Evolutionary conservation across 92 coral and sea anemone species (phyloP).

Genomic region (Scolanthus callimorphus): DNA sequence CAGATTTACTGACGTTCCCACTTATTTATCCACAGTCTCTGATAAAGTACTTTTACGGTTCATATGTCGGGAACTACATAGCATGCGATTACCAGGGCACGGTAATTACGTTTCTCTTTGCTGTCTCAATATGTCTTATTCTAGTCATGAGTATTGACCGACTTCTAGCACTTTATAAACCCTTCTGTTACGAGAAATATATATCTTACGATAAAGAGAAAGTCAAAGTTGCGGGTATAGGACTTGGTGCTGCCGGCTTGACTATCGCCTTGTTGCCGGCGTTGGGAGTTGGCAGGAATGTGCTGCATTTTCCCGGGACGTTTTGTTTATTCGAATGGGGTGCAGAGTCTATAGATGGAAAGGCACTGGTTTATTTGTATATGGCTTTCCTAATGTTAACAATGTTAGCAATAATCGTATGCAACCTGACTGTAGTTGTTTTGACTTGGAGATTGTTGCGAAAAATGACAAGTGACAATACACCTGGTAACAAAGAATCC

Average conservation of each 20-base stretch:
- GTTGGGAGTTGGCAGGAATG: slow-evolving; percentile 83
- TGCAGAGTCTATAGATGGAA: slow-evolving; percentile 68
- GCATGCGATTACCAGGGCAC: slow-evolving; percentile 92
- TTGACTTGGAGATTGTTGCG: slow-evolving; percentile 55
- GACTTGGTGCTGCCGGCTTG: slow-evolving; percentile 57
- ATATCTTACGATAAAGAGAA: slow-evolving; percentile 78
- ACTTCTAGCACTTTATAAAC: slow-evolving; percentile 69
- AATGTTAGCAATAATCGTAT: slow-evolving; percentile 56
- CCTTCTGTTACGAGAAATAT: slow-evolving; percentile 79
- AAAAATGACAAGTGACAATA: slow-evolving; percentile 14
- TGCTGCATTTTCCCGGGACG: slow-evolving; percentile 91
- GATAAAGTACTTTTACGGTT: slow-evolving; percentile 71
- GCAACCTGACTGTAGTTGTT: slow-evolving; percentile 67
- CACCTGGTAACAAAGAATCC: slow-evolving; percentile 20
- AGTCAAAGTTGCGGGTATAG: slow-evolving; percentile 57
- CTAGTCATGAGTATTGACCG: slow-evolving; percentile 88
- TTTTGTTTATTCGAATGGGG: slow-evolving; percentile 92
- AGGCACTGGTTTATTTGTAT: slow-evolving; percentile 60
- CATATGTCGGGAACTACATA: slow-evolving; percentile 68
- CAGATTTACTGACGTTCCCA: slow-evolving; percentile 75
- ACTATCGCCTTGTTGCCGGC: slow-evolving; percentile 77
- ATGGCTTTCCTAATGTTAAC: slow-evolving; percentile 56
- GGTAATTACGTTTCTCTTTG: slow-evolving; percentile 54
- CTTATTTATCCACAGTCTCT: slow-evolving; percentile 83
- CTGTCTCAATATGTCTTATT: slow-evolving; percentile 68